These are phyloP conservation scores for Hyla sarda DNA, from an alignment of 2,113 vertebrate species.

Conservation along the genomic window DNA sequence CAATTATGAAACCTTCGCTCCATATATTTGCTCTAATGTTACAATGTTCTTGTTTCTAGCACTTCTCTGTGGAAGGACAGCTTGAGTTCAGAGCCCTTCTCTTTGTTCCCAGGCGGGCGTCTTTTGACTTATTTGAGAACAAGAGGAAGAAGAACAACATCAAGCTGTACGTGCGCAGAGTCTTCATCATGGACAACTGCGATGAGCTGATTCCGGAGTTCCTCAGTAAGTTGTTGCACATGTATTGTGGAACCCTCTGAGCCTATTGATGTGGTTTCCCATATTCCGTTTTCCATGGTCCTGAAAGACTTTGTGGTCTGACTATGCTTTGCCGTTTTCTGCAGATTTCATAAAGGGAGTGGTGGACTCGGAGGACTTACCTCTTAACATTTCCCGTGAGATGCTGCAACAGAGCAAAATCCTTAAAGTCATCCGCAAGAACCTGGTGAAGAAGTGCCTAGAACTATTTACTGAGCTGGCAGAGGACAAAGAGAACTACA, in stretches of 20 bases:
- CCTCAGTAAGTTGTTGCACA: constrained; percentile 82
- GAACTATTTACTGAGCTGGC: constrained; percentile 92
- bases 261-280: rapidly evolving
- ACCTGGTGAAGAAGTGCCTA: constrained; percentile 95
- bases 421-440: constrained; percentile 95
- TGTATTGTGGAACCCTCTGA: rapidly evolving
- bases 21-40: background rate
- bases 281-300: background rate
- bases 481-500: constrained; percentile 97
- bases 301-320: background rate
- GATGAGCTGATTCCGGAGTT: constrained; percentile 96
- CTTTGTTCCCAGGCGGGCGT: constrained; percentile 89
- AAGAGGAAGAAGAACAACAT: constrained; percentile 97
- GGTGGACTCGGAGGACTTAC: constrained; percentile 95
- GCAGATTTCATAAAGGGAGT: constrained; percentile 93
- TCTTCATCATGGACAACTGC: constrained; percentile 99
- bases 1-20: no score
- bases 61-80: constrained; percentile 97
- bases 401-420: constrained; percentile 98
- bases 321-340: background rate
- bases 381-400: constrained; percentile 96
- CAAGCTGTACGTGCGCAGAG: constrained; percentile 92
- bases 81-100: constrained; percentile 92
- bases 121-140: constrained; percentile 95
- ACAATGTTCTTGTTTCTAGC: constrained; percentile 69